Percentiles rank a stretch among this genome's conserved stretches.
These are phyloP conservation scores for Leucopsar rothschildi DNA, from an alignment of 2,113 vertebrate species.

Conservation along the genomic window DNA sequence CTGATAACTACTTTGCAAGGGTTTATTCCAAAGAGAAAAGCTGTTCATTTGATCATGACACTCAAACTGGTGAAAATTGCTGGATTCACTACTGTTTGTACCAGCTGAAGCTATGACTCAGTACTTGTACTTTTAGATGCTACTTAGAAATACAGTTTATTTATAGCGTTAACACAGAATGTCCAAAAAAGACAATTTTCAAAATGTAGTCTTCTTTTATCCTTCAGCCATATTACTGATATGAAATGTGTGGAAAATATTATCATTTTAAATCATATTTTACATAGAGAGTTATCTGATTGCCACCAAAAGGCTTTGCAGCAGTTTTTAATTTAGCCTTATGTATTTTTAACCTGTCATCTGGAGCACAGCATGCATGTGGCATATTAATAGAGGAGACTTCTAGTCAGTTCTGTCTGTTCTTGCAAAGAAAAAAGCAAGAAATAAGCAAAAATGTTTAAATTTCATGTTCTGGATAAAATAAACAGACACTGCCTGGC, in stretches of 20 bases:
- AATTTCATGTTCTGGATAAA: not conserved
- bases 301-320: constrained; percentile 42
- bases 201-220: not conserved
- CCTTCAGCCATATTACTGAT: not conserved
- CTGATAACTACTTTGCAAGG: not conserved
- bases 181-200: not conserved
- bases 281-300: constrained; percentile 47
- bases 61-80: constrained; percentile 17
- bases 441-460: constrained; percentile 34
- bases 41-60: not conserved
- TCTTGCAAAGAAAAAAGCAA: not conserved
- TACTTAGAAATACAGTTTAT: not conserved
- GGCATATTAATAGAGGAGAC: constrained; percentile 48
- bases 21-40: not conserved
- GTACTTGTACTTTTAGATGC: not conserved
- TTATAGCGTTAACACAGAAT: not conserved
- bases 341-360: constrained; percentile 69
- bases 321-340: constrained; percentile 68
- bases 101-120: constrained; percentile 8
- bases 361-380: constrained; percentile 34
- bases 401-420: not conserved
- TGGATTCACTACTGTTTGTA: not conserved
- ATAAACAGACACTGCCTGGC: not conserved
- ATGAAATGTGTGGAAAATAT: constrained; percentile 3
- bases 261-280: constrained; percentile 54